phyloP scores from a whole-genome alignment of 2,113 vertebrate genomes.

The Bambusicola thoracicus region DNA sequence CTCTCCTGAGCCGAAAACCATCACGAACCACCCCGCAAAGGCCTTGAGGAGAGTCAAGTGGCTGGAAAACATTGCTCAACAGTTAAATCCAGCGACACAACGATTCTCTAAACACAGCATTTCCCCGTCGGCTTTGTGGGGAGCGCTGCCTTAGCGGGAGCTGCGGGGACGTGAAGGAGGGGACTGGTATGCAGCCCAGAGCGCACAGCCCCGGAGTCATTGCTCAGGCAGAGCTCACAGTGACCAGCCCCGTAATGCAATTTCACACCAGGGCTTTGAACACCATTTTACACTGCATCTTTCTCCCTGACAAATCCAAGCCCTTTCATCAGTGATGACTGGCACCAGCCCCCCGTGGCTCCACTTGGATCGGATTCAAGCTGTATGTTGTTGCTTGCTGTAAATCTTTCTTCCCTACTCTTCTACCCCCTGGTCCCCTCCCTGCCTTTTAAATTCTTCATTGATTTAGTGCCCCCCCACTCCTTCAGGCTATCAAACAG shows the following conservation, averaged over 20 bases:
- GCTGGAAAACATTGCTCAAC: slow-evolving; percentile 48
- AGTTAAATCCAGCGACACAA: slow-evolving; percentile 24
- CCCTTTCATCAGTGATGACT: slow-evolving; percentile 66
- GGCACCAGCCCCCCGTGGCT: slow-evolving; percentile 71
- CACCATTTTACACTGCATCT: slow-evolving; percentile 33
- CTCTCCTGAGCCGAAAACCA: neutral
- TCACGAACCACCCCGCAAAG: neutral
- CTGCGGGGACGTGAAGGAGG: neutral
- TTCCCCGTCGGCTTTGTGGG: neutral
- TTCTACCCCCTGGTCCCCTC: neutral
- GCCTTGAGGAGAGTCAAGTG: neutral
- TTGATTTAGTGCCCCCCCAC: slow-evolving; percentile 37
- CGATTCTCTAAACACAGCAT: neutral
- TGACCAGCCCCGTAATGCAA: neutral
- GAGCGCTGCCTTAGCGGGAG: neutral
- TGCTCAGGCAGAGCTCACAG: neutral
- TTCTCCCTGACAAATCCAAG: slow-evolving; percentile 61
- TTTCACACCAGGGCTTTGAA: slow-evolving; percentile 33
- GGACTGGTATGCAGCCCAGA: neutral
- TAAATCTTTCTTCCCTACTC: slow-evolving; percentile 59
- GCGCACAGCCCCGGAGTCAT: neutral
- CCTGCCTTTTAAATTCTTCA: slow-evolving; percentile 52
- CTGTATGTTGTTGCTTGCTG: slow-evolving; percentile 43
- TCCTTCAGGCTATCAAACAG: neutral
- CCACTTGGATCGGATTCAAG: slow-evolving; percentile 56